Base-by-base conservation (phyloP, 2,888 invertebrate species). In the Ephialtes manifestator region DNA sequence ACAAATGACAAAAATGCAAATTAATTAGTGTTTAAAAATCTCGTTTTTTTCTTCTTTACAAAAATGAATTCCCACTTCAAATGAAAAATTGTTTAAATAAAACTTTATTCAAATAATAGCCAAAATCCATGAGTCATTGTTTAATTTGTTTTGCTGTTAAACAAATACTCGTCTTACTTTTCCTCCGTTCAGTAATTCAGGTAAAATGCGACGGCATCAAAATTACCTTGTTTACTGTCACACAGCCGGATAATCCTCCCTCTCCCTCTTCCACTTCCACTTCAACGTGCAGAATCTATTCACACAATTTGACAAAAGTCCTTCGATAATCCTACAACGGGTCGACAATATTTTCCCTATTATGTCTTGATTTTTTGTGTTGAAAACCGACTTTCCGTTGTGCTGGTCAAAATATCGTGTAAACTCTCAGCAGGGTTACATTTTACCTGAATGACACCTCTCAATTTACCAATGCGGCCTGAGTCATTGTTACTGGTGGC, bases 171-270 rank as follows among this genome's bases (percentile, higher is more conserved):
- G 35, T 15, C 60, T 55, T 46, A 43, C 46, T 79, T 82, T 72
- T 60, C 48, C 20, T 74, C 77, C 35, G 60, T 84, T 85, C 67
- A 75, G 76, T 72, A 83, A 76, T 85, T 48, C 83, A 84, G 84
- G 83, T 81, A 84, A 84, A 81, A 77, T 28, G 10, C 53, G 53
- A 63, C 28, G 67, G 39, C 24, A 20, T 35, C 43, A 18, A 35
- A 46, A 67, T 80, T 31, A 65, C 51, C 80, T 28, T 65, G 43
- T 80, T 67, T 80, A 72, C 55, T 60, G 80, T 55, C 35, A 24
- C 46, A 55, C 48, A 53, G 53, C 65, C 71, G 80, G 80, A 80
- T 80, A 72, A 72, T 39, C 39, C n/a, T n/a, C 5, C 39, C 18
- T 15, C n/a, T 4, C 51, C 43, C 51, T 60, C 28, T 60, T 51